Conservation (phyloP, 2,888 invertebrate genomes). For the Proisotoma minuta region DNA sequence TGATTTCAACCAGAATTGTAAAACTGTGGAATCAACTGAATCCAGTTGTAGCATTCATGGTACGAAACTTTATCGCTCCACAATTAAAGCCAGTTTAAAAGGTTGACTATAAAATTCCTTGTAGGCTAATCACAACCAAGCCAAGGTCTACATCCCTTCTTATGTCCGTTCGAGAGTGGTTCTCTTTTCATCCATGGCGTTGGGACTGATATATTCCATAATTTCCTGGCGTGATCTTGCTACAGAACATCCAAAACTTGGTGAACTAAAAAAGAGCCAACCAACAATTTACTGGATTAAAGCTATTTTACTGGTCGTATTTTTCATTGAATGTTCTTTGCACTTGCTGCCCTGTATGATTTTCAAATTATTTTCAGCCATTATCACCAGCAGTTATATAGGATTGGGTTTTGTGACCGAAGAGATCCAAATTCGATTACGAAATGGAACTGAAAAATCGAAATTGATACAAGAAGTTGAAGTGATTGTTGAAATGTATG, state of each 20-base stretch:
- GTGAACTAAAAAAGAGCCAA: not conserved
- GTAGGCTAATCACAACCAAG: not conserved
- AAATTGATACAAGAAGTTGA: not conserved
- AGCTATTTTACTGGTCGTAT: not conserved
- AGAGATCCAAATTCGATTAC: not conserved
- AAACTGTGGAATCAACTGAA: not conserved
- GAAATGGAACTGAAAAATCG: not conserved
- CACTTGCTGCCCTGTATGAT: not conserved
- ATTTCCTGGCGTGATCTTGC: not conserved
- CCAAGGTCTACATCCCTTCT: not conserved
- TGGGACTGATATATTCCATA: not conserved
- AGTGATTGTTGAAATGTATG: not conserved
- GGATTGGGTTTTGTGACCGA: too few relatives aligned
- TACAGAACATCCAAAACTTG: not conserved
- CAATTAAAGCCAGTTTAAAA: too few relatives aligned
- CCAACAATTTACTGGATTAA: not conserved
- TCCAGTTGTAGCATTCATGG: not conserved
- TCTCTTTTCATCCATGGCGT: not conserved
- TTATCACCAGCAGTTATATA: not conserved
- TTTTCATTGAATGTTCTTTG: not conserved
- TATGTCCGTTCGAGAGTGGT: not conserved
- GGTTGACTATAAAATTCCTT: not conserved
- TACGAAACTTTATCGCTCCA: not conserved
- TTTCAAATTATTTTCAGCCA: not conserved
- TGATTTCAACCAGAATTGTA: not conserved